Percentiles rank a stretch among this genome's conserved stretches.
phyloP scores from a whole-genome alignment of 1,140 invertebrate species.

The Protaetia brevitarsis region DNA sequence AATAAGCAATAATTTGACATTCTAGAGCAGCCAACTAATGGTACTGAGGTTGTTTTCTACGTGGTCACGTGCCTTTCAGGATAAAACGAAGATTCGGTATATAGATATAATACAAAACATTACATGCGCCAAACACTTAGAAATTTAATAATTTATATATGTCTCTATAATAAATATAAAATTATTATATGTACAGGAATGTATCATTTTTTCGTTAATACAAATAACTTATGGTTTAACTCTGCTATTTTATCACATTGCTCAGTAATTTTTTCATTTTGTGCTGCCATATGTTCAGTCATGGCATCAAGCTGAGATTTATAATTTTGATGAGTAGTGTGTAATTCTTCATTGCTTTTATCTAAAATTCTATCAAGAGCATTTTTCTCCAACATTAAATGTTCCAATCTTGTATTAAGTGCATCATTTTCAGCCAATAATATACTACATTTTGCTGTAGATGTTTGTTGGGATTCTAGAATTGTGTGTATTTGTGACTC shows the following conservation, averaged over 20 bases:
- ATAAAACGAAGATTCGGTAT: too few species aligned
- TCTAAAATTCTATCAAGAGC: slow-evolving; percentile 47
- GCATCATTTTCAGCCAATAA: slow-evolving; percentile 42
- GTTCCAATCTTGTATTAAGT: slow-evolving; percentile 44
- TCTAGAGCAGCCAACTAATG: too few species aligned
- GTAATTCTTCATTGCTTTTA: slow-evolving; percentile 46
- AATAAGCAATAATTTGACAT: too few species aligned
- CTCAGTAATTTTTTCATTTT: slow-evolving; percentile 82
- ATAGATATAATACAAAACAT: too few species aligned
- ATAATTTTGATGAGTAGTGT: slow-evolving; percentile 76
- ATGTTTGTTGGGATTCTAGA: slow-evolving; percentile 38
- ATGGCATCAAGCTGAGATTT: slow-evolving; percentile 85
- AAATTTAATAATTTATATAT: too few species aligned
- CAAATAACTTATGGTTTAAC: slow-evolving; percentile 39
- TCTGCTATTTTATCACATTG: slow-evolving; percentile 73
- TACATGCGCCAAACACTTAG: too few species aligned
- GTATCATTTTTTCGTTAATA: slow-evolving; percentile 35
- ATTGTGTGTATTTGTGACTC: slow-evolving; percentile 44
- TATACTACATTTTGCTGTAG: slow-evolving; percentile 39
- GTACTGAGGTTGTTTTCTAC: too few species aligned
- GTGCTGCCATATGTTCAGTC: slow-evolving; percentile 86
- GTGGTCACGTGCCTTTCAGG: too few species aligned
- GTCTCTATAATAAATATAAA: background rate
- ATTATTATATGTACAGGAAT: slow-evolving; percentile 20
- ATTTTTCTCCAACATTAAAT: slow-evolving; percentile 40